A percentile compares a stretch with the other conserved stretches of the same genome.
Conservation (phyloP, 2,888 invertebrate genomes). For the Himalopsyche tibetana region DNA sequence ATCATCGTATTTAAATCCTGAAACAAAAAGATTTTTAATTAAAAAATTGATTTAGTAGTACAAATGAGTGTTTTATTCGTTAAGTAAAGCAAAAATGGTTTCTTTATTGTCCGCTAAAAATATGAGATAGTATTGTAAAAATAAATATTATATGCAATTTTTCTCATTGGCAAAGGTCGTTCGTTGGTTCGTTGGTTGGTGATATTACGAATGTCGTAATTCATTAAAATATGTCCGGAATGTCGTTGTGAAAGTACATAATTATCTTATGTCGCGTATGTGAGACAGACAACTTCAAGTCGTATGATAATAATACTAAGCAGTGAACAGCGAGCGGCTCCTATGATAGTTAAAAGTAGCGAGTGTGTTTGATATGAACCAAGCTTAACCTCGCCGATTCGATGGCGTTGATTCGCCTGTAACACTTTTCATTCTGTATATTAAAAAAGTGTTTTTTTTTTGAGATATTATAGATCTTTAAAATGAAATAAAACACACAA, state of each 20-base stretch:
- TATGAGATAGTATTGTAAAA: no score
- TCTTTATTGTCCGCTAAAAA: no score
- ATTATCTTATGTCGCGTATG: background rate
- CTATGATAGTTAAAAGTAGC: background rate
- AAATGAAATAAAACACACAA: no score
- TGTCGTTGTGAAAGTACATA: constrained; percentile 31
- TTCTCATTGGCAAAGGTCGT: constrained; percentile 18
- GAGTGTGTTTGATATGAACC: background rate
- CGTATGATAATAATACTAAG: background rate
- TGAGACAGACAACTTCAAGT: background rate
- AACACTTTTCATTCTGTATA: no score
- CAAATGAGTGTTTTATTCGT: no score
- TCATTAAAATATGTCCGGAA: constrained; percentile 19
- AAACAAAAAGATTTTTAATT: constrained; percentile 68
- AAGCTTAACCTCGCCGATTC: background rate
- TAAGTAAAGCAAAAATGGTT: no score
- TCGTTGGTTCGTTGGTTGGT: background rate
- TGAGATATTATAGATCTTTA: no score
- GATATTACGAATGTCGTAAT: constrained; percentile 13
- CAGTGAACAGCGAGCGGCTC: no score
- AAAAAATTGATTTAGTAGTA: no score
- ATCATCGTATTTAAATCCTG: constrained; percentile 71
- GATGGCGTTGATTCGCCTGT: no score
- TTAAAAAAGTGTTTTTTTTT: no score
- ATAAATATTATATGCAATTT: background rate